phyloP scores from a whole-genome alignment of 2,113 vertebrate species.

The Nannobrachium achirus region DNA sequence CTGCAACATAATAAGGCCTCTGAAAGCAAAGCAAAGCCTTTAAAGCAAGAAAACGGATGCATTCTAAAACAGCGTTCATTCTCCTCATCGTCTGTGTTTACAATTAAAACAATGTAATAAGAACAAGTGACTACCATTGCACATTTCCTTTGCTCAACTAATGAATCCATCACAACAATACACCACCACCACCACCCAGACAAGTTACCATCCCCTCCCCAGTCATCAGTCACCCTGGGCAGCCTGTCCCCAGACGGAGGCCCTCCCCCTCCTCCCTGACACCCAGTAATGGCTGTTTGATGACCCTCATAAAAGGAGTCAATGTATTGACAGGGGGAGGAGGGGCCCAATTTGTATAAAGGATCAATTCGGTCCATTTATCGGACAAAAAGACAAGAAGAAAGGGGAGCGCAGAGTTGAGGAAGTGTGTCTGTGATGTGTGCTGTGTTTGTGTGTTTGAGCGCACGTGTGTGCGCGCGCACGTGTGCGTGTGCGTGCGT shows the following conservation, averaged over 20 bases:
- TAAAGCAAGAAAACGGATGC: not conserved
- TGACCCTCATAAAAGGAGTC: constrained; percentile 95
- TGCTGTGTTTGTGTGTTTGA: constrained; percentile 6
- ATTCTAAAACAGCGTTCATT: not conserved
- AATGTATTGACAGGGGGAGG: constrained; percentile 91
- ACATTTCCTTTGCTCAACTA: constrained; percentile 47
- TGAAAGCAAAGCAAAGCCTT: too few species aligned
- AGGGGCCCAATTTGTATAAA: constrained; percentile 83
- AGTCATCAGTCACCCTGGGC: constrained; percentile 89
- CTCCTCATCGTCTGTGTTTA: not conserved
- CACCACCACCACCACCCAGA: constrained; percentile 43
- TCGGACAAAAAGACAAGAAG: constrained; percentile 67
- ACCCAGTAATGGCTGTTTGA: constrained; percentile 94
- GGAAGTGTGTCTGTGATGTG: too few species aligned
- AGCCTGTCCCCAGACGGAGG: constrained; percentile 83
- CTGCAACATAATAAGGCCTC: too few species aligned
- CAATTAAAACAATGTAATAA: not conserved
- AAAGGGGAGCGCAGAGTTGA: not conserved
- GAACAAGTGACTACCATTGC: too few species aligned
- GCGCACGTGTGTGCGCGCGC: constrained; percentile 40
- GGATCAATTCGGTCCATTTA: constrained; percentile 90
- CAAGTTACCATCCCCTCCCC: constrained; percentile 66
- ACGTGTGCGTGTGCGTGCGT: too few species aligned
- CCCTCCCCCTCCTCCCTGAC: constrained; percentile 80
- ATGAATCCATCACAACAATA: constrained; percentile 67